Evolutionary conservation across 2,797 vertebrate genomes (phyloP).

Genomic region (Platalea minor): DNA sequence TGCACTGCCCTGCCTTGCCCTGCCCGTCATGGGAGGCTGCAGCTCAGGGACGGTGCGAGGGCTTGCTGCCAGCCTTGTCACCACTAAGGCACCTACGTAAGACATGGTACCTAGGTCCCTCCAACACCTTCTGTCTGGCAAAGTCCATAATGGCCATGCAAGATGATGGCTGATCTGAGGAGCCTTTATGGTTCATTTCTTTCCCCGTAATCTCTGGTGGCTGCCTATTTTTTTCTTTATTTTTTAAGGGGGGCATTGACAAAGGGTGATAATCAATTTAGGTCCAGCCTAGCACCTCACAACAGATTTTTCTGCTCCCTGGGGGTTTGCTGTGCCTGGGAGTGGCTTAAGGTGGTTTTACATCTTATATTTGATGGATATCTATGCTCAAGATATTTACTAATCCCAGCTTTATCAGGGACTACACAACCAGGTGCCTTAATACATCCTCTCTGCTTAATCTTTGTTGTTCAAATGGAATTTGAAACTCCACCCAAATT

Average conservation of each 20-base stretch:
- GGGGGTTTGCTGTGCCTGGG: not conserved
- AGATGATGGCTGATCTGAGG: not conserved
- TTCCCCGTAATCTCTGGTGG: not conserved
- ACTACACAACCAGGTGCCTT: not conserved
- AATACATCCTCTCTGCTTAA: not conserved
- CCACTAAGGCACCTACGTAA: not conserved
- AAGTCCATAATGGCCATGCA: not conserved
- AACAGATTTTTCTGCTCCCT: not conserved
- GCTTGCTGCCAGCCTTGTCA: not conserved
- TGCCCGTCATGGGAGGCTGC: rapidly evolving
- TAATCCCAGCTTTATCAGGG: not conserved
- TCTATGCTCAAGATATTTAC: not conserved
- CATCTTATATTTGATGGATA: not conserved
- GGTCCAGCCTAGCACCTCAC: not conserved
- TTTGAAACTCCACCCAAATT: not conserved
- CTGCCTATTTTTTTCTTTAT: not conserved
- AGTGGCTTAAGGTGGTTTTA: not conserved
- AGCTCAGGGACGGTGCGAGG: not conserved
- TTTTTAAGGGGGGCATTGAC: not conserved
- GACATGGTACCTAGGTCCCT: not conserved
- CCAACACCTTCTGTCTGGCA: not conserved
- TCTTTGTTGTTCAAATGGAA: not conserved
- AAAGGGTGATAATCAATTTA: not conserved
- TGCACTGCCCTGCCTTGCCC: not conserved
- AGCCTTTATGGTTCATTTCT: not conserved